Conservation (phyloP, 2,888 invertebrate species). For the Brenthis daphne region DNA sequence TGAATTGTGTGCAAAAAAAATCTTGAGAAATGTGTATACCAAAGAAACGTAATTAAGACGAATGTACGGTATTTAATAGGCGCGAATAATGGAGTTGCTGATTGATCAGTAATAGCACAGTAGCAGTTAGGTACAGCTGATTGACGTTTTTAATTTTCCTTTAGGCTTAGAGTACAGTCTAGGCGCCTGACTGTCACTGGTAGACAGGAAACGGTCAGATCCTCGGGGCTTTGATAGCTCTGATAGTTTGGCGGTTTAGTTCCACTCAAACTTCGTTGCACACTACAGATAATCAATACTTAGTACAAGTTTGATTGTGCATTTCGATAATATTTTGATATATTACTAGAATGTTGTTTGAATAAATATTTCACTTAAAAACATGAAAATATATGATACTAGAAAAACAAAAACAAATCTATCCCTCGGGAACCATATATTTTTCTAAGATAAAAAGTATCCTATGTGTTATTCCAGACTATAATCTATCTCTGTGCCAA, state of each 20-base stretch:
- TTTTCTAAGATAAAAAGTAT: too few relatives aligned
- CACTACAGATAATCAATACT: slow-evolving; percentile 6
- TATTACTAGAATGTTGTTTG: neutral
- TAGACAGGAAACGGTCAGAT: slow-evolving; percentile 50
- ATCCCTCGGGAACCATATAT: too few relatives aligned
- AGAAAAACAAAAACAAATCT: too few relatives aligned
- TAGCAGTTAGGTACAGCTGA: slow-evolving; percentile 52
- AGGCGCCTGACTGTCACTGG: slow-evolving; percentile 51
- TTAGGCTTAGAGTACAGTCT: slow-evolving; percentile 45
- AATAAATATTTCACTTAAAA: too few relatives aligned
- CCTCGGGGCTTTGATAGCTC: slow-evolving; percentile 43
- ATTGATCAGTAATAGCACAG: slow-evolving; percentile 71
- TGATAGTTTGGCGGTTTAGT: slow-evolving; percentile 41
- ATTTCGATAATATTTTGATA: slow-evolving; percentile 9
- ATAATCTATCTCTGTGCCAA: too few relatives aligned
- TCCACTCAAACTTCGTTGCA: slow-evolving; percentile 15
- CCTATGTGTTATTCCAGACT: too few relatives aligned
- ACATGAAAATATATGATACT: too few relatives aligned
- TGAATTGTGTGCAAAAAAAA: slow-evolving; percentile 10
- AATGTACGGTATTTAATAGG: slow-evolving; percentile 68
- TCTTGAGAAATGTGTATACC: slow-evolving; percentile 17
- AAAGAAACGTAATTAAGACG: slow-evolving; percentile 68
- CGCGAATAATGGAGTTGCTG: slow-evolving; percentile 66
- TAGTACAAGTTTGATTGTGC: slow-evolving; percentile 13
- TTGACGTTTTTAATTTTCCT: slow-evolving; percentile 74